Evolutionary conservation across 2,113 vertebrate species (phyloP).

Genomic region (Odontophorus gujanensis): DNA sequence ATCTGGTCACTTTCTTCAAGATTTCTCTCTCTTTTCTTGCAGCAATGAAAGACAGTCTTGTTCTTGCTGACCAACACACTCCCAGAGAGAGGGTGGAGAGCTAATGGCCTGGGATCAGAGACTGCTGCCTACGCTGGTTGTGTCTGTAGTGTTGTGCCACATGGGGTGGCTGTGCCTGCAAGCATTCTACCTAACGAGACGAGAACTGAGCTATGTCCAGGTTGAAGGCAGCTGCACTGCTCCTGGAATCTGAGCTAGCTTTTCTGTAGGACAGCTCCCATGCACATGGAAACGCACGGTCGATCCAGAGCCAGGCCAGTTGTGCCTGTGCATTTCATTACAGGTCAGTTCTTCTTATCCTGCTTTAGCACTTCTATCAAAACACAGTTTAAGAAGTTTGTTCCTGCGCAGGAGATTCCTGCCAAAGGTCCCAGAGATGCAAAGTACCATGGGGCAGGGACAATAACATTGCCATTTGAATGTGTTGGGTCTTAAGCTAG

Average conservation of each 20-base stretch:
- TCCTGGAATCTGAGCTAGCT: background rate
- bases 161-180: background rate
- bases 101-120: background rate
- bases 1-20: background rate
- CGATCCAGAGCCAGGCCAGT: background rate
- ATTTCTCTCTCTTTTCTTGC: background rate
- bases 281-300: fast-evolving
- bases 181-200: background rate
- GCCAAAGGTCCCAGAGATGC: background rate
- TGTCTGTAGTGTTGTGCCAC: background rate
- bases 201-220: background rate
- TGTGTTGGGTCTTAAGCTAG: background rate
- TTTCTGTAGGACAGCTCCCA: background rate
- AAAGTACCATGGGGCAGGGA: background rate
- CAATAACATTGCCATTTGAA: background rate
- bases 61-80: background rate
- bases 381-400: slow-evolving; percentile 33
- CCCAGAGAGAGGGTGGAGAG: background rate
- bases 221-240: background rate
- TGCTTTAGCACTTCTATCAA: slow-evolving; percentile 28
- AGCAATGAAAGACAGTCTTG: background rate
- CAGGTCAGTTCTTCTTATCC: background rate
- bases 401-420: background rate
- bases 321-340: background rate
- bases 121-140: background rate